phyloP scores from a whole-genome alignment of 2,797 vertebrate genomes.

The Chaunax sp. region DNA sequence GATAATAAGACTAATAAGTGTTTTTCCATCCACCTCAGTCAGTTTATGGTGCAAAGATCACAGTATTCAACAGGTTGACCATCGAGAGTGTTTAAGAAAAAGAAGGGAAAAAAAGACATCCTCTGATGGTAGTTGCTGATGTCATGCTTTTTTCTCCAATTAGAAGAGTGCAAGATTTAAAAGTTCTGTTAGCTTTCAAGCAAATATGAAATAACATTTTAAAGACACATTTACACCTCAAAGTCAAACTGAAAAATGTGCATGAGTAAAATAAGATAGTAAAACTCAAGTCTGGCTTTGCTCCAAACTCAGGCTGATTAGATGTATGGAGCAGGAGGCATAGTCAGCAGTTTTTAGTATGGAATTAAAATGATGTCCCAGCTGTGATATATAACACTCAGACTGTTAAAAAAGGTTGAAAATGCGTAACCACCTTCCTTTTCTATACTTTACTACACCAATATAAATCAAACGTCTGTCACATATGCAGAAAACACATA shows the following conservation, averaged over 20 bases:
- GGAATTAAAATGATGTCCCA: constrained; percentile 9
- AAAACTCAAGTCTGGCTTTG: constrained; percentile 6
- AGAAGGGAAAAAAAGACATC: too few species aligned
- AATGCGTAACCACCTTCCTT: background rate
- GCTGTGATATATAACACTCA: constrained; percentile 7
- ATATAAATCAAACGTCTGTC: background rate
- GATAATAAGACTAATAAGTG: too few species aligned
- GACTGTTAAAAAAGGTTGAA: background rate
- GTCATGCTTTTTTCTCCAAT: background rate
- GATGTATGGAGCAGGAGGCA: background rate
- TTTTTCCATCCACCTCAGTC: too few species aligned
- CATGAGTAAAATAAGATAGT: constrained; percentile 1
- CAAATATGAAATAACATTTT: constrained; percentile 9
- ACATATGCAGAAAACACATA: constrained; percentile 4
- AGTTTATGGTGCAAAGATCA: background rate
- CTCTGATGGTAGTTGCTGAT: background rate
- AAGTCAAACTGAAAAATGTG: background rate
- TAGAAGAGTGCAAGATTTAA: constrained; percentile 4
- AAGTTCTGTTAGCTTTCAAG: background rate
- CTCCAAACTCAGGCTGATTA: background rate
- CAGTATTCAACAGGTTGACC: constrained; percentile 1
- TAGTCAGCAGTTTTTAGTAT: constrained; percentile 15
- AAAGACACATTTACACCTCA: background rate
- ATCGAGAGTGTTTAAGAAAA: background rate
- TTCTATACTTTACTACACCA: background rate